Percentiles rank a stretch among this genome's conserved stretches.
Evolutionary conservation across 2,888 invertebrate species (phyloP).

Genomic region (Trachelus stipa): DNA sequence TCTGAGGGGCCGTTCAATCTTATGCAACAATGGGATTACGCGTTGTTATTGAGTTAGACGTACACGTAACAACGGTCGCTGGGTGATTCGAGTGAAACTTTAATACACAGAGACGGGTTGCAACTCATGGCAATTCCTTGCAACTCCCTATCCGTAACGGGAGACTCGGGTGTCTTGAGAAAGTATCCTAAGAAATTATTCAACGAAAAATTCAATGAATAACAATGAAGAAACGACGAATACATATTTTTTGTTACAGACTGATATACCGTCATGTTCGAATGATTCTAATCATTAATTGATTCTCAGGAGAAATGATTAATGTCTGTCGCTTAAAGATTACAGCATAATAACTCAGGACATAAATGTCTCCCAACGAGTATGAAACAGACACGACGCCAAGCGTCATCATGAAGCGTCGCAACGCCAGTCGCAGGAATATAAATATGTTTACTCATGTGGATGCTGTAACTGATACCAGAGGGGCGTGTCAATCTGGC

Average conservation of each 20-base stretch:
- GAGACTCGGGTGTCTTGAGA: neutral
- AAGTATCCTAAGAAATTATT: neutral
- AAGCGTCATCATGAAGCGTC: neutral
- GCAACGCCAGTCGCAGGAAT: neutral
- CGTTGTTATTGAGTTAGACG: slow-evolving; percentile 62
- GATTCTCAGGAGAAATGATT: neutral
- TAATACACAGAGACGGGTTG: neutral
- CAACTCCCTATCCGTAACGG: neutral
- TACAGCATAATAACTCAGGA: neutral
- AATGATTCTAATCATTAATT: neutral
- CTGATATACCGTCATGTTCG: neutral
- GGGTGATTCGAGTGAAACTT: neutral
- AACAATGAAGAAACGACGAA: neutral
- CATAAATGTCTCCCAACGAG: neutral
- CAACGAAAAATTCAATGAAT: neutral
- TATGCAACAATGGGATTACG: slow-evolving; percentile 29
- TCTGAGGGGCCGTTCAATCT: neutral
- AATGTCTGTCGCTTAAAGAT: neutral
- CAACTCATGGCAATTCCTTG: neutral
- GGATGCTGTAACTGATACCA: neutral
- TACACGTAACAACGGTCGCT: neutral
- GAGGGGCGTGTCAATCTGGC: neutral
- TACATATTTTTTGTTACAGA: neutral
- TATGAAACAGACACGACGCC: neutral
- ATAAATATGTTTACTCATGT: neutral